These are phyloP conservation scores for Gorsachius goisagi DNA, from an alignment of 2,113 vertebrate genomes.

Conservation along the genomic window DNA sequence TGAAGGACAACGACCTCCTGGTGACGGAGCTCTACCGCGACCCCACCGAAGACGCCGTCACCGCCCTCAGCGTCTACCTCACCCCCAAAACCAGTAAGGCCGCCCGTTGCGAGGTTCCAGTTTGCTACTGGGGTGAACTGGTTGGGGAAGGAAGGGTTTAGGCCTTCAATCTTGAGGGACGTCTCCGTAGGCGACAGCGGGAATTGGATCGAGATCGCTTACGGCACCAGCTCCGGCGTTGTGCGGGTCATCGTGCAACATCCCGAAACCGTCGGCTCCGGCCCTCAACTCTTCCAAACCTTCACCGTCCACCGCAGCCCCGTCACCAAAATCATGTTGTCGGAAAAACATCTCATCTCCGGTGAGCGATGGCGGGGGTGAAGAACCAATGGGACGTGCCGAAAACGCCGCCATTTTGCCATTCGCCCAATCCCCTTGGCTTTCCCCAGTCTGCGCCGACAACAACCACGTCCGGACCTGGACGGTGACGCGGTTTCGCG, in stretches of 20 bases:
- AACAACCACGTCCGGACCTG: not conserved
- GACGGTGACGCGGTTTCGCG: not conserved
- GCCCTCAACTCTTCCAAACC: slow-evolving; percentile 92
- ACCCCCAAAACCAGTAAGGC: slow-evolving; percentile 89
- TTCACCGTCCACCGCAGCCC: slow-evolving; percentile 92
- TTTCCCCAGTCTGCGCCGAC: not conserved
- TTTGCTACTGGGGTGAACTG: not conserved
- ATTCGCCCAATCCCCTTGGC: not conserved
- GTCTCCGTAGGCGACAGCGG: slow-evolving; percentile 84
- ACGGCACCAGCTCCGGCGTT: slow-evolving; percentile 87
- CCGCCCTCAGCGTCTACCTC: slow-evolving; percentile 91
- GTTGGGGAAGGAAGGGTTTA: too few relatives aligned
- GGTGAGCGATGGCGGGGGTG: slow-evolving; percentile 7
- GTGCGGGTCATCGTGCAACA: slow-evolving; percentile 94
- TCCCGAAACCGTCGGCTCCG: slow-evolving; percentile 90
- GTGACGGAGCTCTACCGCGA: slow-evolving; percentile 92
- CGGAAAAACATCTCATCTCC: slow-evolving; percentile 90
- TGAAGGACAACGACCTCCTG: slow-evolving; percentile 93
- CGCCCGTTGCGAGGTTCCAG: too few relatives aligned
- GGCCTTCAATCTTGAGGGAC: too few relatives aligned
- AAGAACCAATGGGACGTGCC: too few relatives aligned
- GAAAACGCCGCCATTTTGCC: too few relatives aligned
- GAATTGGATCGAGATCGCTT: slow-evolving; percentile 94
- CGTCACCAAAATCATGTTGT: slow-evolving; percentile 91
- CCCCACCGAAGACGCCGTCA: slow-evolving; percentile 87